Conservation (phyloP, 2,888 invertebrate species). For the Epinotia nisella region DNA sequence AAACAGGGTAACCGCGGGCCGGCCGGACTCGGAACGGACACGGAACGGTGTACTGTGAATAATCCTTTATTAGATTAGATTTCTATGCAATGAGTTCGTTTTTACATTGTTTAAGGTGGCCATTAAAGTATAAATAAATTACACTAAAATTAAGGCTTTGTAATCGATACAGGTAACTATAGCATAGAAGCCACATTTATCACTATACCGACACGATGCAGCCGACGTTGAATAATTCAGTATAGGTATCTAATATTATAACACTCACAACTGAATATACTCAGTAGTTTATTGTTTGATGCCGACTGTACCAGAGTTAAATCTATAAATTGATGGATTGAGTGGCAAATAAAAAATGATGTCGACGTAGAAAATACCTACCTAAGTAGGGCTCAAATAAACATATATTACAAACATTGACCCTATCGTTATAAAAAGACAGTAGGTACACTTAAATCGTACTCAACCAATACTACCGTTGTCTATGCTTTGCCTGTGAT, state of each 20-base stretch:
- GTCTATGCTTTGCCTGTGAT: slow-evolving; percentile 9
- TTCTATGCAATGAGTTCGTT: background rate
- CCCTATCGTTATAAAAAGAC: background rate
- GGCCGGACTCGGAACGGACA: too few relatives aligned
- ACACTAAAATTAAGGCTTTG: slow-evolving; percentile 27
- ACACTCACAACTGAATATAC: background rate
- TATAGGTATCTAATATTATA: background rate
- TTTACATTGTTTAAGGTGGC: slow-evolving; percentile 16
- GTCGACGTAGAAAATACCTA: background rate
- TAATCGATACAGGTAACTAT: slow-evolving; percentile 38
- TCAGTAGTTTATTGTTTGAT: background rate
- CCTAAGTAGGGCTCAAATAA: background rate
- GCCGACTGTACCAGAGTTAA: slow-evolving; percentile 10
- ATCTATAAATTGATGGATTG: background rate
- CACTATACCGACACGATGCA: slow-evolving; percentile 9
- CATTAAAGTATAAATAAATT: slow-evolving; percentile 18
- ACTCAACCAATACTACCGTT: background rate
- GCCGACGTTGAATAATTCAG: background rate
- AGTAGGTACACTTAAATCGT: background rate
- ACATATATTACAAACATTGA: background rate
- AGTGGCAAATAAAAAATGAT: background rate
- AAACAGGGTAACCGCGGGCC: too few relatives aligned
- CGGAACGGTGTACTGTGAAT: too few relatives aligned
- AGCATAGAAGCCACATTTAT: slow-evolving; percentile 16
- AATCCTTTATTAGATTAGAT: background rate